phyloP scores from a whole-genome alignment of 2,797 vertebrate species.

The Neosilurus mollespiculum region DNA sequence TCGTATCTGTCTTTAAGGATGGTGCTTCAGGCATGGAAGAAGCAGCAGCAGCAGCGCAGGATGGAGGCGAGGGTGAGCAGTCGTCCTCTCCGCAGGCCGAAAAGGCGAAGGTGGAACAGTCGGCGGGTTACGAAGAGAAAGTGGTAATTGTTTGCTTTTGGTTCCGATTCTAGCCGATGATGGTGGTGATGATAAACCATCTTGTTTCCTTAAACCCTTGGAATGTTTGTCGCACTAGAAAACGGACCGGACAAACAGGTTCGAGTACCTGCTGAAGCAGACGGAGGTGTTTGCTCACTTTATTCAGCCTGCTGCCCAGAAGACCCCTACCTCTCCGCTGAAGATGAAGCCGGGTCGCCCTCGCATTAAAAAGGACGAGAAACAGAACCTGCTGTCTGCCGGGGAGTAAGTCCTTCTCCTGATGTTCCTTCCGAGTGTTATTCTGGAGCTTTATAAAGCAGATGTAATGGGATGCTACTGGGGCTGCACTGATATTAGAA shows the following conservation, averaged over 20 bases:
- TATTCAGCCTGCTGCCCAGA: conserved; percentile 97
- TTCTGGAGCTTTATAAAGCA: background rate
- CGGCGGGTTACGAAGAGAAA: conserved; percentile 91
- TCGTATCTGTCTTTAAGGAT: conserved; percentile 57
- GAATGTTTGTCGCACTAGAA: conserved; percentile 69
- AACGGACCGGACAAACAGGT: conserved; percentile 97
- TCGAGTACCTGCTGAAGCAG: conserved; percentile 98
- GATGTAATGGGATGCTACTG: background rate
- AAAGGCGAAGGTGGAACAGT: conserved; percentile 78
- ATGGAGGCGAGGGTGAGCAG: conserved; percentile 81
- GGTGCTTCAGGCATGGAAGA: conserved; percentile 67
- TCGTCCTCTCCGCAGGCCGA: conserved; percentile 77
- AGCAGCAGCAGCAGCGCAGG: conserved; percentile 69
- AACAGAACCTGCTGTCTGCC: conserved; percentile 91
- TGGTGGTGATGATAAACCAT: background rate
- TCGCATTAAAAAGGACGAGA: conserved; percentile 95
- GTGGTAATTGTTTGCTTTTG: conserved; percentile 76
- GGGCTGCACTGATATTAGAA: background rate
- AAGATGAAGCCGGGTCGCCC: conserved; percentile 99
- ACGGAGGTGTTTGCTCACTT: conserved; percentile 99
- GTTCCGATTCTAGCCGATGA: background rate
- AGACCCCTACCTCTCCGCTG: conserved; percentile 96
- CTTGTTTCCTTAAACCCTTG: background rate
- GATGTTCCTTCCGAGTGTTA: too few relatives aligned
- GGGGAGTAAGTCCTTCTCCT: conserved; percentile 86